Base-by-base conservation (phyloP, 2,797 vertebrate species). In the Percopsis omiscomaycus region DNA sequence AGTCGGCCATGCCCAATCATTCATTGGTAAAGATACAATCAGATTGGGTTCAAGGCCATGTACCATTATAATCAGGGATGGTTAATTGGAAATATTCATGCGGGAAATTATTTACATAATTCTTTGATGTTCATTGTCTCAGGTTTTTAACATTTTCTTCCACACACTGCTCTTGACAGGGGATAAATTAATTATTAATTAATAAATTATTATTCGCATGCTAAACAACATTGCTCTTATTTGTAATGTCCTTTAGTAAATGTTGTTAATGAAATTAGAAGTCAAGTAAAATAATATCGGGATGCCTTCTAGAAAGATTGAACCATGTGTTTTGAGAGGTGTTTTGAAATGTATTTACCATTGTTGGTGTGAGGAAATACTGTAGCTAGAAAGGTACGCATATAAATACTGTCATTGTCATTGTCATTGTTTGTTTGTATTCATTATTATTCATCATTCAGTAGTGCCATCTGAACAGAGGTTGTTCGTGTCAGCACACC, bases 51-150 rank as follows among this genome's bases (percentile, higher is more conserved):
- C 64, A 81, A 78, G 64, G 74, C 32, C 29, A 12, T 82, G 62
- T 75, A 68, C 70, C 55, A 71, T 78, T 81, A 61, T 65, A 71
- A 84, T 85, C 73, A 72, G 70, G 56, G 64, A 73, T 30, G 8
- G 59, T 75, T 77, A 75, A 72, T 70, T 81, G 73, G 62, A 81
- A 84, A 84, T 80, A 80, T 78, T 81, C 61, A 75, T 80, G 66
- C 56, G 68, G 37, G 47, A 67, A 14, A 57, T 66, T 70, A 62
- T 80, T 79, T 65, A 73, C 77, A 72, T 73, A 75, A 78, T 66
- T 73, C 15, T 71, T 2, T 29, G 15, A 37, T 27, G 15, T 71
- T 77, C 44, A 62, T 75, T 69, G 74, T 73, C 73, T 62, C 61
- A 77, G 12, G n/a, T 53, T 75, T 32, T 66, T 48, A 27, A 15